These are phyloP conservation scores for Mus pahari DNA, from an alignment of 2,113 vertebrate genomes.

Conservation along the genomic window DNA sequence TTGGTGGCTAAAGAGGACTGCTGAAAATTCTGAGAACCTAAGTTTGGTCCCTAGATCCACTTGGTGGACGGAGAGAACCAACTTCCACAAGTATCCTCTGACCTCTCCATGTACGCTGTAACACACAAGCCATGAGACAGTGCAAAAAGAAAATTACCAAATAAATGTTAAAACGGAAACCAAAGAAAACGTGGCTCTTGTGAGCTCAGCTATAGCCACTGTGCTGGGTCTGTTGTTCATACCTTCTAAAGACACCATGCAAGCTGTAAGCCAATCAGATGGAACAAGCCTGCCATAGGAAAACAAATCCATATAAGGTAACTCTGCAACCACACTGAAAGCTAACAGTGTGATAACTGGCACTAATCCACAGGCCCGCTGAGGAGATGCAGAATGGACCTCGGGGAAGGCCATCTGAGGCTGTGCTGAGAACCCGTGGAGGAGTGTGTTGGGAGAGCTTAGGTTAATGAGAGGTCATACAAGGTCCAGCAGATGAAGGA, in stretches of 20 bases:
- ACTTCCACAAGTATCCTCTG: no score
- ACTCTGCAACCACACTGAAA: fast-evolving
- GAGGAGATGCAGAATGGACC: fast-evolving
- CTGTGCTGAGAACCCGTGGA: background rate
- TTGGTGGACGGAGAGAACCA: background rate
- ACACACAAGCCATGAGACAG: background rate
- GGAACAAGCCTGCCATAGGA: fast-evolving
- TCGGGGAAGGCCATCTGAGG: background rate
- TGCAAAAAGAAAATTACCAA: background rate
- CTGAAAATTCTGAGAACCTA: background rate
- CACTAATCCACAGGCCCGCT: fast-evolving
- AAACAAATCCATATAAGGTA: fast-evolving
- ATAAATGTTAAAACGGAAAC: background rate
- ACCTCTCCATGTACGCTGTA: background rate
- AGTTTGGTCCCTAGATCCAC: background rate
- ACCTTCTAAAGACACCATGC: fast-evolving
- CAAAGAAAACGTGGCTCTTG: background rate
- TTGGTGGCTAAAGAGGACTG: background rate
- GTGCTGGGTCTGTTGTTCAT: fast-evolving
- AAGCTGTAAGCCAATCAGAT: fast-evolving
- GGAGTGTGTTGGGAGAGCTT: no score
- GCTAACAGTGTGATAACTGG: fast-evolving
- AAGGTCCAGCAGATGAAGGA: fast-evolving
- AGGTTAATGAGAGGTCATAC: fast-evolving
- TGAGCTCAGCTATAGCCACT: fast-evolving